Base-by-base conservation (phyloP, 1,140 invertebrate genomes). In the Drosophila fuyamai region DNA sequence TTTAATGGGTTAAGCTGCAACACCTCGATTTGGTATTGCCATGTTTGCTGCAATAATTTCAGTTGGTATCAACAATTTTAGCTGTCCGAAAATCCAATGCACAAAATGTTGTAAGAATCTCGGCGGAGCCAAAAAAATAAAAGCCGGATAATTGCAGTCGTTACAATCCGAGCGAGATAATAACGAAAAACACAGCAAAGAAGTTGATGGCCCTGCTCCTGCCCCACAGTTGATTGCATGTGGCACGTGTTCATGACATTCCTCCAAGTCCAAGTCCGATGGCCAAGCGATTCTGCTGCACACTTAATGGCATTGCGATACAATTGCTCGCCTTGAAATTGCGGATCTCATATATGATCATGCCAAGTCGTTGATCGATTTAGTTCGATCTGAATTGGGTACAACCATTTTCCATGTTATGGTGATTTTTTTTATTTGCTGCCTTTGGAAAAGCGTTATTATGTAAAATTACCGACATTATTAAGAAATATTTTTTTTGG, bases 211-310 rank as follows among this genome's bases (percentile, higher is more conserved):
- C 82, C 82, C 61, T 82, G 83, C 66, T 68, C 75, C 68, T 85
- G 83, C 66, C 72, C 75, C 68, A 86, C 44, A 43, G 36, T 27
- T 65, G 47, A 61, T 54, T 59, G 55, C 61, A 50, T 67, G 67
- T 41, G 60, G 81, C 81, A 85, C 82, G 78, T 81, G 82, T 46
- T 85, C 73, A 70, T 66, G 78, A 60, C 82, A 81, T 81, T 84
- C 78, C 75, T 74, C 38, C 56, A 54, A 83, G 57, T 66, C 67
- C 59, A 66, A 54, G 32, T 66, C 18, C 57, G 18, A 61, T 48
- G 47, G 62, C 43, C 61, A 74, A 32, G 60, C 71, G 56, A 48
- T 61, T 70, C 72, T 44, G 51, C 32, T 44, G 53, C 36, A 53
- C 44, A 70, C 14, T 57, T 55, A 44, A 76, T 56, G 51, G 71